phyloP scores from a whole-genome alignment of 92 coral and sea anemone species.

The Virgularia gustaviana region DNA sequence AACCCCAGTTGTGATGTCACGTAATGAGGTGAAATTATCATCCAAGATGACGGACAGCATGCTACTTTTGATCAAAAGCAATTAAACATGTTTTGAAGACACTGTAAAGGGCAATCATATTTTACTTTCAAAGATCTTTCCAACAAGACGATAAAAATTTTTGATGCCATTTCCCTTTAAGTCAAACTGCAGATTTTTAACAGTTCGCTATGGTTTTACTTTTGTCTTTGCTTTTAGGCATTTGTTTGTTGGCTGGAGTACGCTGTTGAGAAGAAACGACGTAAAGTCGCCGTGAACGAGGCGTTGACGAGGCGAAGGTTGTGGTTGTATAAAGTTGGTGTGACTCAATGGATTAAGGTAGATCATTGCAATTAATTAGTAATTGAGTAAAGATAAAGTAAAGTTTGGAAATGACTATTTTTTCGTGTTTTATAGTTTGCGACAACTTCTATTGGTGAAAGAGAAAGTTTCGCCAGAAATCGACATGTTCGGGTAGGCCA shows the following conservation, averaged over 20 bases:
- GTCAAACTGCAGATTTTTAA: too few species aligned
- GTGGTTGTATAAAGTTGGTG: constrained; percentile 16
- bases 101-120: neutral
- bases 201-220: too few species aligned
- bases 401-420: neutral
- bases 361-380: too few species aligned
- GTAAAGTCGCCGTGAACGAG: constrained; percentile 4
- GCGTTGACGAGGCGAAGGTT: constrained; percentile 20
- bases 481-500: constrained; percentile 23
- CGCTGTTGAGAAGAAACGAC: constrained; percentile 5
- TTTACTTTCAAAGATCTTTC: neutral
- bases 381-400: neutral
- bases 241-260: constrained; percentile 29
- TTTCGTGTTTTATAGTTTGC: constrained; percentile 12
- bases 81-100: too few species aligned
- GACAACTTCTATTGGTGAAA: constrained; percentile 23
- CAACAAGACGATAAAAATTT: too few species aligned
- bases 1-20: too few species aligned
- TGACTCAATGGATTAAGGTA: constrained; percentile 31
- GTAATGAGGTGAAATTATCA: too few species aligned
- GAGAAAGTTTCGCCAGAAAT: constrained; percentile 20
- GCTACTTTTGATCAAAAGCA: too few species aligned
- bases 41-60: too few species aligned
- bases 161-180: too few species aligned
- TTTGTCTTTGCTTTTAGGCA: constrained; percentile 1